A percentile compares a stretch with the other conserved stretches of the same genome.
These are phyloP conservation scores for Cyanoderma ruficeps DNA, from an alignment of 2,113 vertebrate species.

Conservation along the genomic window DNA sequence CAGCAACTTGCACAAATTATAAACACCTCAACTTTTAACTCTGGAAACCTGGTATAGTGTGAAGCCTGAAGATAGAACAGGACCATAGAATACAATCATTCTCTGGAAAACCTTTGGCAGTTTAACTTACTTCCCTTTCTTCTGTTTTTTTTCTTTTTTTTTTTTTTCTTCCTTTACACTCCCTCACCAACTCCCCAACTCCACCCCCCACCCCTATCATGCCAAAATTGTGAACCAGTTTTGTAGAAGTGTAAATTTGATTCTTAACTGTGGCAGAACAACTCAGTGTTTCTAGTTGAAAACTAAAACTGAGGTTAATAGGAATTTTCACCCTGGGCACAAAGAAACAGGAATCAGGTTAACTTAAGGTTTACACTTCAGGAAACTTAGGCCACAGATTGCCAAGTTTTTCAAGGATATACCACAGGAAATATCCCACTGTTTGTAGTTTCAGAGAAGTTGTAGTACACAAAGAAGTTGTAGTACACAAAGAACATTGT, in stretches of 20 bases:
- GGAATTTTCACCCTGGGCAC: not conserved
- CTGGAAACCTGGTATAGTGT: not conserved
- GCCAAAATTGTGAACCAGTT: not conserved
- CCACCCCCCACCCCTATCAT: accelerated
- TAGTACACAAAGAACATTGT: not conserved
- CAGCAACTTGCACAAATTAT: not conserved
- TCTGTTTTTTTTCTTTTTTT: not conserved
- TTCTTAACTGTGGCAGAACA: not conserved
- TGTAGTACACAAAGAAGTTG: too few species aligned
- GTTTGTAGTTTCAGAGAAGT: not conserved
- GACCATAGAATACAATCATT: not conserved
- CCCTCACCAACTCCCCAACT: not conserved
- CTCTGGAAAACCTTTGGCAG: not conserved
- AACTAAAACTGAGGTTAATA: not conserved
- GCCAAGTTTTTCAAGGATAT: not conserved
- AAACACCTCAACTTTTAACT: not conserved
- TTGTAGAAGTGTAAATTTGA: not conserved
- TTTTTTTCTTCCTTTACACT: not conserved
- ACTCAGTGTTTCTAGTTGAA: not conserved
- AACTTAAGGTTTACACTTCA: not conserved
- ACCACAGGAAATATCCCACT: not conserved
- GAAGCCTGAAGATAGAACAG: not conserved
- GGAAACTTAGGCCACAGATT: not conserved
- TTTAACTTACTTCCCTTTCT: not conserved
- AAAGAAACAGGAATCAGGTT: not conserved